A percentile compares a stretch with the other conserved stretches of the same genome.
phyloP scores from a whole-genome alignment of 2,888 invertebrate genomes.

The Prostheceraeus crozeri region DNA sequence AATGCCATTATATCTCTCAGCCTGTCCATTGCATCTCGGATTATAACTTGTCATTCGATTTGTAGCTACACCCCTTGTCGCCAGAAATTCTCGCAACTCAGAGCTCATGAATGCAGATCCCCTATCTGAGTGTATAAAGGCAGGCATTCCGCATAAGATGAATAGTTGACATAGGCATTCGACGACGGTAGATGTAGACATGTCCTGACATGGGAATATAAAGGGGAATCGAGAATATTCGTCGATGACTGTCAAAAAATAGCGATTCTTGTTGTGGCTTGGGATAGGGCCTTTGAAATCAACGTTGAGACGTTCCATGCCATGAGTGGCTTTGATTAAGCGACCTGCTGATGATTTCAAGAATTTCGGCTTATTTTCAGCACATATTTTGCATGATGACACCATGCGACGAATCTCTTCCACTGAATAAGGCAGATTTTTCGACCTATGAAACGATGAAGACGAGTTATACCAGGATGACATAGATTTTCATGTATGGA shows the following conservation, averaged over 20 bases:
- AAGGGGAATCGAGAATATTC: conserved; percentile 43
- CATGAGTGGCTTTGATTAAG: conserved; percentile 41
- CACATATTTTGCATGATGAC: conserved; percentile 33
- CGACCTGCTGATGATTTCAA: neutral
- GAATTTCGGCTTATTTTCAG: conserved; percentile 35
- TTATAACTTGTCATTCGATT: conserved; percentile 41
- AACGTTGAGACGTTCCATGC: conserved; percentile 41
- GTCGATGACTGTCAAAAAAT: conserved; percentile 41
- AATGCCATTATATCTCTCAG: conserved; percentile 41
- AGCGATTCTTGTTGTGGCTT: conserved; percentile 40
- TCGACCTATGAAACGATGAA: too few relatives aligned
- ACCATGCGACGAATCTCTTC: conserved; percentile 8
- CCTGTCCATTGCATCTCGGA: conserved; percentile 40
- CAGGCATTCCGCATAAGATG: conserved; percentile 39
- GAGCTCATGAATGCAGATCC: conserved; percentile 41
- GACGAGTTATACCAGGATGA: too few relatives aligned
- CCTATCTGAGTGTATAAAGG: conserved; percentile 41
- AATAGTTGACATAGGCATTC: conserved; percentile 40
- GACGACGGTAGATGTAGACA: conserved; percentile 39
- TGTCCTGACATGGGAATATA: conserved; percentile 41
- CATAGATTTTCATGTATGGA: too few relatives aligned
- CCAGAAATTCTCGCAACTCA: conserved; percentile 39
- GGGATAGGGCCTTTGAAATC: conserved; percentile 43
- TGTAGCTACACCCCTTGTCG: conserved; percentile 36
- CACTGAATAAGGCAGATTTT: conserved; percentile 36